Conservation (phyloP, 2,888 invertebrate species). For the Drosophila silvestris region DNA sequence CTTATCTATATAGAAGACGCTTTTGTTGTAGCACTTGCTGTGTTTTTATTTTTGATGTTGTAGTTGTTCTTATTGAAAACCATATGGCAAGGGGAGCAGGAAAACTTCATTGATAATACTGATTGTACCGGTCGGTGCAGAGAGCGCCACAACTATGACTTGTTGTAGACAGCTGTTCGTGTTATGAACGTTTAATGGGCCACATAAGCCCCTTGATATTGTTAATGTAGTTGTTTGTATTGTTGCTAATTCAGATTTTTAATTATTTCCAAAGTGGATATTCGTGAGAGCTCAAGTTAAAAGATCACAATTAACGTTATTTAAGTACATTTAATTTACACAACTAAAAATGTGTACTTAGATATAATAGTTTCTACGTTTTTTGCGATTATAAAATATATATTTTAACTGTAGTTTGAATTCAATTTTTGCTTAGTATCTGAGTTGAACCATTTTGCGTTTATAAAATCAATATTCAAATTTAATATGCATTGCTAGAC, state of each 20-base stretch:
- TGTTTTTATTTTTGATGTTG: constrained; percentile 19
- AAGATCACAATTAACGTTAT: constrained; percentile 28
- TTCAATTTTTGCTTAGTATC: background rate
- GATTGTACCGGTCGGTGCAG: constrained; percentile 24
- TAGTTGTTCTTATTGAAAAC: constrained; percentile 47
- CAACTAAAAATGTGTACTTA: background rate
- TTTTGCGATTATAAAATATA: background rate
- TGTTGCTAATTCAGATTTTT: constrained; percentile 5
- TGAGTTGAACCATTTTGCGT: background rate
- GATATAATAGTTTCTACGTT: background rate
- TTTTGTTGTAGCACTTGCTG: constrained; percentile 10
- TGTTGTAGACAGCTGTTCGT: constrained; percentile 50
- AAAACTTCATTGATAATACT: constrained; percentile 48
- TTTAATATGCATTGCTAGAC: too few species aligned
- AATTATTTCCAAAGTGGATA: constrained; percentile 12
- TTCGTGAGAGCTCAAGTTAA: constrained; percentile 13
- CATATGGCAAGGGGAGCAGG: constrained; percentile 52
- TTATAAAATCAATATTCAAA: background rate
- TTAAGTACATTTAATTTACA: background rate
- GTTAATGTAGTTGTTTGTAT: background rate
- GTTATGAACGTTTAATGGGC: constrained; percentile 35
- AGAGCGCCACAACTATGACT: constrained; percentile 21
- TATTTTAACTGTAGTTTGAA: background rate
- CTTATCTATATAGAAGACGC: constrained; percentile 45
- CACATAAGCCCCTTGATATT: constrained; percentile 5